phyloP scores from a whole-genome alignment of 2,888 invertebrate genomes.

The Crocallis elinguaria region DNA sequence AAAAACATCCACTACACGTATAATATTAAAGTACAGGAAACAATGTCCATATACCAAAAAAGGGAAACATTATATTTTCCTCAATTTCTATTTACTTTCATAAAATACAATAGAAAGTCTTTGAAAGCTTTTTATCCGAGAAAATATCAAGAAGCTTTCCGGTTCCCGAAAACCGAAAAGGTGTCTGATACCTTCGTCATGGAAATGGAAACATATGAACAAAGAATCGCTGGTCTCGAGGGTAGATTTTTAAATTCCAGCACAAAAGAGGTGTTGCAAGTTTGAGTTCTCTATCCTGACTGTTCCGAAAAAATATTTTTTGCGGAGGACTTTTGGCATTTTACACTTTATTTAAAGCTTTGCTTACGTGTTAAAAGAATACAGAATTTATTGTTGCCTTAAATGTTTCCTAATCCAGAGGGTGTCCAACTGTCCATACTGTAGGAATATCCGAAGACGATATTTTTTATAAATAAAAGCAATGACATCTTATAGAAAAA shows the following conservation, averaged over 20 bases:
- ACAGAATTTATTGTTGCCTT: too few relatives aligned
- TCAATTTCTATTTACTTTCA: constrained; percentile 31
- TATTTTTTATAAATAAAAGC: too few relatives aligned
- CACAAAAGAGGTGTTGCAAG: too few relatives aligned
- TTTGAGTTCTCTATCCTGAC: too few relatives aligned
- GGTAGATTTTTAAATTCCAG: constrained; percentile 2
- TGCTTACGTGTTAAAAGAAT: too few relatives aligned
- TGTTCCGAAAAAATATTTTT: too few relatives aligned
- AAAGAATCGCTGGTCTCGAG: neutral
- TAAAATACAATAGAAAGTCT: constrained; percentile 27
- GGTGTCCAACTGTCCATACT: too few relatives aligned
- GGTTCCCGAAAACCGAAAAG: constrained; percentile 22
- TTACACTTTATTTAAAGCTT: too few relatives aligned
- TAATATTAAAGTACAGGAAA: constrained; percentile 5
- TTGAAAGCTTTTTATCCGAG: constrained; percentile 30
- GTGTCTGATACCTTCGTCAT: constrained; percentile 32
- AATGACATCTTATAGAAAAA: too few relatives aligned
- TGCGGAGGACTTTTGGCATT: too few relatives aligned
- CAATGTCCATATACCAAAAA: neutral
- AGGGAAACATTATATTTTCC: constrained; percentile 22
- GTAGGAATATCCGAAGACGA: too few relatives aligned
- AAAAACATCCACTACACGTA: neutral
- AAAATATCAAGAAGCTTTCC: constrained; percentile 30
- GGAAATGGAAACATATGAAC: constrained; percentile 13
- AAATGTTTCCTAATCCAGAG: too few relatives aligned